These are phyloP conservation scores for Platyrinchus mystaceus DNA, from an alignment of 2,797 vertebrate genomes.

Conservation along the genomic window DNA sequence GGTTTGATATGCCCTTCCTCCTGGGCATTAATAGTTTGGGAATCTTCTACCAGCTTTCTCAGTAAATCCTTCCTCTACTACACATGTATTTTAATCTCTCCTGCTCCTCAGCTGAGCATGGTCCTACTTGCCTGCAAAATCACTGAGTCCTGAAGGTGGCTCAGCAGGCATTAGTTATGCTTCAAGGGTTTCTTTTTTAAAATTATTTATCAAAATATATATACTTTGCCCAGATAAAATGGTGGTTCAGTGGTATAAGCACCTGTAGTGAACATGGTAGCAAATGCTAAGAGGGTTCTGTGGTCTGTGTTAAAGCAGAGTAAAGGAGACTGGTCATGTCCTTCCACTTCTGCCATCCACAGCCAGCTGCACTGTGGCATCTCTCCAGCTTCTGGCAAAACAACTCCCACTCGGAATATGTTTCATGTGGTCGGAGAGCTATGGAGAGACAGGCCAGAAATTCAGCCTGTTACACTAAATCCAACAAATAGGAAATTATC, in stretches of 20 bases:
- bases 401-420: not conserved
- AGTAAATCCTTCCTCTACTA: not conserved
- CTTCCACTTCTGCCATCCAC: conserved; percentile 17
- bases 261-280: not conserved
- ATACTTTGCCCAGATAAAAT: not conserved
- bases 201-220: not conserved
- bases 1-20: not conserved
- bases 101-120: not conserved
- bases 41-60: not conserved
- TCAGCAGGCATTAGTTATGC: not conserved
- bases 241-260: not conserved
- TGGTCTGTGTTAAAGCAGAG: not conserved
- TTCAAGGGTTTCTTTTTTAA: not conserved
- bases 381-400: conserved; percentile 42
- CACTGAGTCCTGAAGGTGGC: not conserved
- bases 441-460: conserved; percentile 32
- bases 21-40: not conserved
- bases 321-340: not conserved
- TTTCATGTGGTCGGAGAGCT: not conserved
- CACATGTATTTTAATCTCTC: not conserved
- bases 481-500: conserved; percentile 51
- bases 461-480: not conserved
- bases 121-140: not conserved
- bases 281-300: not conserved
- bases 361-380: not conserved